A percentile compares a stretch with the other conserved stretches of the same genome.
phyloP scores from a whole-genome alignment of 2,888 invertebrate species.

The Eupithecia dodoneata region DNA sequence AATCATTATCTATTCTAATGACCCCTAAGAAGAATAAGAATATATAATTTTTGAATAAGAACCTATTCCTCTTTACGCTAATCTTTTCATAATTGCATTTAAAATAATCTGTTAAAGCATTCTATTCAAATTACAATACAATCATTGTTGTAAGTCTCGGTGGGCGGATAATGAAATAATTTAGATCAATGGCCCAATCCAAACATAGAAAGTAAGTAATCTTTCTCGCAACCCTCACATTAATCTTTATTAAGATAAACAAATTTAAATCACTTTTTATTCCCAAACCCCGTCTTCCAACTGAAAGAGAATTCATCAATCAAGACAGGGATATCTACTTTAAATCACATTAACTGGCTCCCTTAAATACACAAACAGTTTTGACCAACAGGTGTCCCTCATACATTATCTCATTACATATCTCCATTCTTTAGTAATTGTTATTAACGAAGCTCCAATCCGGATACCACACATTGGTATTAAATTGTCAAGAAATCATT shows the following conservation, averaged over 20 bases:
- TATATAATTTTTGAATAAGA: too few relatives aligned
- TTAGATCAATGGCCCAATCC: constrained; percentile 39
- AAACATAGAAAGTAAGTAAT: constrained; percentile 25
- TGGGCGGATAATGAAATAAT: constrained; percentile 26
- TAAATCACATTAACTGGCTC: constrained; percentile 73
- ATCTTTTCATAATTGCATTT: not conserved
- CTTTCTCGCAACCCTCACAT: constrained; percentile 52
- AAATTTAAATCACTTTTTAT: constrained; percentile 70
- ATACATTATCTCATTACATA: constrained; percentile 48
- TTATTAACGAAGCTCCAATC: constrained; percentile 67
- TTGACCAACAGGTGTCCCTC: constrained; percentile 44
- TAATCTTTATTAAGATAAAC: constrained; percentile 76
- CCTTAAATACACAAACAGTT: constrained; percentile 59
- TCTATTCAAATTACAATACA: not conserved
- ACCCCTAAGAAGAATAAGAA: too few relatives aligned
- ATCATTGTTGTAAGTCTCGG: not conserved
- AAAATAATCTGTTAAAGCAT: not conserved
- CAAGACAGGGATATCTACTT: constrained; percentile 79
- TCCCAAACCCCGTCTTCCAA: constrained; percentile 60
- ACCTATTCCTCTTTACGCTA: not conserved
- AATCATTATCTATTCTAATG: too few relatives aligned
- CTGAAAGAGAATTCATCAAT: constrained; percentile 74
- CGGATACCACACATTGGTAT: constrained; percentile 68
- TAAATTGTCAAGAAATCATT: constrained; percentile 80
- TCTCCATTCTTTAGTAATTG: constrained; percentile 67